phyloP scores from a whole-genome alignment of 2,797 vertebrate species.

The Enteromius anoplus region DNA sequence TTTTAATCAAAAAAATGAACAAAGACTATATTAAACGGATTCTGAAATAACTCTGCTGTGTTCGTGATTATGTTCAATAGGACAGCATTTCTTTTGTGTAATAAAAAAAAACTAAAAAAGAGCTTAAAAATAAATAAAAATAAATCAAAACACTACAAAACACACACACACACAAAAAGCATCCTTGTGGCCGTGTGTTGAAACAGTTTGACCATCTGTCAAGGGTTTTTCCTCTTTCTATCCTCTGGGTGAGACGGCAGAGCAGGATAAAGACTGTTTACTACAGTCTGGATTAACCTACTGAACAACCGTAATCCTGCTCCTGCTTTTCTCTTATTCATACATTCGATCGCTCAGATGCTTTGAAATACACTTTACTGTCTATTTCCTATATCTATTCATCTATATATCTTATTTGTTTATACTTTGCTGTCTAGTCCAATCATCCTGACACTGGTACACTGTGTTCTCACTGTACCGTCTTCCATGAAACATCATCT shows the following conservation, averaged over 20 bases:
- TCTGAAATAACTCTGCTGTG: not conserved
- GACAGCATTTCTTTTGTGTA: not conserved
- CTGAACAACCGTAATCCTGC: constrained; percentile 67
- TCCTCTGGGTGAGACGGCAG: constrained; percentile 40
- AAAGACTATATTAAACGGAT: not conserved
- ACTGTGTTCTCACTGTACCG: not conserved
- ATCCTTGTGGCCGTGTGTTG: constrained; percentile 10
- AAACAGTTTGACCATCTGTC: constrained; percentile 55
- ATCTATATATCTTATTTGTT: not conserved
- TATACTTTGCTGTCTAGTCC: not conserved
- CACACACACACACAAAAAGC: too few relatives aligned
- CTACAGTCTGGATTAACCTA: constrained; percentile 78
- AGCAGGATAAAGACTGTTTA: constrained; percentile 75
- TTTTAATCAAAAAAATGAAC: not conserved
- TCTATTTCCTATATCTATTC: not conserved
- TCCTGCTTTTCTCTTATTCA: constrained; percentile 26
- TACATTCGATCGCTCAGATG: not conserved
- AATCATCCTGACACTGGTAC: not conserved
- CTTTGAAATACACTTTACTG: not conserved
- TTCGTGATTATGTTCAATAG: not conserved
- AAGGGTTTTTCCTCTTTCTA: constrained; percentile 50
- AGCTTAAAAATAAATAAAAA: not conserved
- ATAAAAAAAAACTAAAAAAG: not conserved
- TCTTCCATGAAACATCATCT: constrained; percentile 21
- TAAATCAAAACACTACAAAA: constrained; percentile 19